Conservation (phyloP, 2,888 invertebrate species). For the Entomobrya proxima region DNA sequence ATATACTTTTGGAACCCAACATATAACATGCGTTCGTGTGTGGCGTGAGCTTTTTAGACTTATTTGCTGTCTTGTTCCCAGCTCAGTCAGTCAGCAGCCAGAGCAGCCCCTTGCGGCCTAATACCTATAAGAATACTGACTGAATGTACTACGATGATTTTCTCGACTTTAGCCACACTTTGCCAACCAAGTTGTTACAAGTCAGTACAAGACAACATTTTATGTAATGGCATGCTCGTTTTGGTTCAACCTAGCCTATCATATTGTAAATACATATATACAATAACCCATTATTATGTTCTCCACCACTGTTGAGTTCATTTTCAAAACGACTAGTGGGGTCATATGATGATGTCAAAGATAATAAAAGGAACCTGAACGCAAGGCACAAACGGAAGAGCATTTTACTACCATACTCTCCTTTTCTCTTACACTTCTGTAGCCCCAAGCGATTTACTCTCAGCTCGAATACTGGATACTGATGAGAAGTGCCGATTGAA, state of each 20-base stretch:
- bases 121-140: background rate
- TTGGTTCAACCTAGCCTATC: background rate
- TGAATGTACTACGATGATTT: too few relatives aligned
- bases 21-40: background rate
- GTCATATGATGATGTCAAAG: background rate
- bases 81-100: background rate
- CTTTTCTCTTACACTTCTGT: background rate
- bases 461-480: constrained; percentile 1
- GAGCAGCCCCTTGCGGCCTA: background rate
- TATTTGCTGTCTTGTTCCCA: background rate
- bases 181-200: too few relatives aligned
- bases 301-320: too few relatives aligned
- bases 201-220: too few relatives aligned
- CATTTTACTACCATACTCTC: background rate
- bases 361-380: background rate
- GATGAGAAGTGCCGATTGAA: constrained; percentile 59
- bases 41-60: constrained; percentile 6
- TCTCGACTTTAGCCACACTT: too few relatives aligned
- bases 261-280: background rate
- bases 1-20: too few relatives aligned
- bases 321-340: background rate
- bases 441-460: constrained; percentile 28
- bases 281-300: background rate
- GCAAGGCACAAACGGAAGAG: background rate
- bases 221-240: background rate